Conservation (phyloP, 2,888 invertebrate genomes). For the Candidula unifasciata region DNA sequence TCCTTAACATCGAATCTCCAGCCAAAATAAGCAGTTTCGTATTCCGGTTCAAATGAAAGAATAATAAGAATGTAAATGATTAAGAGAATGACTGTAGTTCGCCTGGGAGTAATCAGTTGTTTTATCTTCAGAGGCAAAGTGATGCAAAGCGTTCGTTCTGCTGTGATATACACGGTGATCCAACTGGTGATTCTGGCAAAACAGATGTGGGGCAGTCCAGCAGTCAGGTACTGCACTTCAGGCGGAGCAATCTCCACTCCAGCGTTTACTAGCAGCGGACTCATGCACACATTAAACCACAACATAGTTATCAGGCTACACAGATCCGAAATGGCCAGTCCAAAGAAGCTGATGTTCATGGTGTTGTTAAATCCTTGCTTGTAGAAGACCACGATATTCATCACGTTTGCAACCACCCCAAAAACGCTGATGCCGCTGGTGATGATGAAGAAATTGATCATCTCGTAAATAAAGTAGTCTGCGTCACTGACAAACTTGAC, state of each 20-base stretch:
- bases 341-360: conserved; percentile 12
- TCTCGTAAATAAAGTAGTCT: not conserved
- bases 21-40: not conserved
- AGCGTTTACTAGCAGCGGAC: not conserved
- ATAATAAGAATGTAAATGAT: conserved; percentile 1
- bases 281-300: not conserved
- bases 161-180: conserved; percentile 21
- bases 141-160: conserved; percentile 23
- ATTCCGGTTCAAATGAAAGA: conserved; percentile 3
- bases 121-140: conserved; percentile 7
- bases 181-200: conserved; percentile 7
- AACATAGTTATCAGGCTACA: conserved; percentile 12
- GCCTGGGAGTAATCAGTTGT: conserved; percentile 11
- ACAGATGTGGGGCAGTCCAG: conserved; percentile 5
- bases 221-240: conserved; percentile 5
- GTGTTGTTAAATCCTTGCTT: conserved; percentile 24
- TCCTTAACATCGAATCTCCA: conserved; percentile 9
- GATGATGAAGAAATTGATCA: not conserved
- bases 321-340: conserved; percentile 24
- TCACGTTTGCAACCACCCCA: not conserved
- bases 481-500: too few species aligned
- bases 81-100: not conserved
- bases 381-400: conserved; percentile 13
- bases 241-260: not conserved
- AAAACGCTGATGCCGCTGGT: not conserved